phyloP scores from a whole-genome alignment of 1,140 invertebrate species.

The Cyclina sinensis region DNA sequence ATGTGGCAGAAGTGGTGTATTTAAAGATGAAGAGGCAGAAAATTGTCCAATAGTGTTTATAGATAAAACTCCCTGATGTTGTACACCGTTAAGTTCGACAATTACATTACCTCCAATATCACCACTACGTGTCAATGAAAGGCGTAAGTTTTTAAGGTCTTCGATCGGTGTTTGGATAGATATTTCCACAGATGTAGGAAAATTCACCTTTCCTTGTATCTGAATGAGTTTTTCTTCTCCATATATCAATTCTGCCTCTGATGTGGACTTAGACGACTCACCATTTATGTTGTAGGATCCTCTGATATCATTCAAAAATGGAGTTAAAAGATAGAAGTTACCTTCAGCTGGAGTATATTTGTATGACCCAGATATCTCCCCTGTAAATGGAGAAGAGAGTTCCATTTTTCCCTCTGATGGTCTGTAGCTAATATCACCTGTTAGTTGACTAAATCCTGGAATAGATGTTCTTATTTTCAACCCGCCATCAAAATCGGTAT shows the following conservation, averaged over 20 bases:
- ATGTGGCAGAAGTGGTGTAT: constrained; percentile 10
- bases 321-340: neutral
- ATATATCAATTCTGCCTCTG: neutral
- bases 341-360: neutral
- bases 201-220: neutral
- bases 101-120: constrained; percentile 9
- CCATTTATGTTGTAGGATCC: constrained; percentile 4
- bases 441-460: neutral
- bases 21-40: neutral
- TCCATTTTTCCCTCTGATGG: neutral
- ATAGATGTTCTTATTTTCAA: neutral
- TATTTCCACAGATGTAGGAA: neutral
- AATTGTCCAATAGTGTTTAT: neutral
- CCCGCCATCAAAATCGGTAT: neutral
- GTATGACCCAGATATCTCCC: constrained; percentile 11
- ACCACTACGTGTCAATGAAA: neutral
- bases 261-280: neutral
- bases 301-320: neutral
- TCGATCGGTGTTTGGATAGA: neutral
- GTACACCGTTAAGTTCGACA: neutral
- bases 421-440: neutral
- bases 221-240: neutral
- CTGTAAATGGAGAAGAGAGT: neutral
- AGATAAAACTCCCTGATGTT: neutral
- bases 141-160: neutral